A percentile compares a stretch with the other conserved stretches of the same genome.
Conservation (phyloP, 2,888 invertebrate genomes). For the Lacanobia wlatinum region DNA sequence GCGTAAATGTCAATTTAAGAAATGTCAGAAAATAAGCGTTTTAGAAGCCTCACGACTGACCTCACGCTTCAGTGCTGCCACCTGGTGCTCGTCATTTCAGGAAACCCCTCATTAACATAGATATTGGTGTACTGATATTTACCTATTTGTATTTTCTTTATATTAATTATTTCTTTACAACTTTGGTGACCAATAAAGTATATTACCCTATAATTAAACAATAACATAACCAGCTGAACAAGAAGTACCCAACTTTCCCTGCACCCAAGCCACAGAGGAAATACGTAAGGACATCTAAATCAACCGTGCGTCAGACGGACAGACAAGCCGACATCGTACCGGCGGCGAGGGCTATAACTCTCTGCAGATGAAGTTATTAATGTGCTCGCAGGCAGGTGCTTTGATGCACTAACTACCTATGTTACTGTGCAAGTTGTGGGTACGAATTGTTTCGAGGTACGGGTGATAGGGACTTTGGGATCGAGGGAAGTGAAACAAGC, state of each 20-base stretch:
- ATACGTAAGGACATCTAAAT: constrained; percentile 81
- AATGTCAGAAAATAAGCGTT: too few species aligned
- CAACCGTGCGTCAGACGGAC: constrained; percentile 77
- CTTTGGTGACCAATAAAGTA: too few species aligned
- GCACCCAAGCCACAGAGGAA: constrained; percentile 66
- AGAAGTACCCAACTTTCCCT: constrained; percentile 34
- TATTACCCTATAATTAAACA: not conserved
- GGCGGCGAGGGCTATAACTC: constrained; percentile 75
- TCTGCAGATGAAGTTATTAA: constrained; percentile 83
- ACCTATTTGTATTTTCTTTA: too few species aligned
- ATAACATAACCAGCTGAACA: constrained; percentile 11
- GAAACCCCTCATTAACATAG: too few species aligned
- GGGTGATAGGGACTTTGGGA: not conserved
- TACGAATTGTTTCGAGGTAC: constrained; percentile 3
- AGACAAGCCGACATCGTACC: constrained; percentile 74
- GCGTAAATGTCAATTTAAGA: too few species aligned
- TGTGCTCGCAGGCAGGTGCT: constrained; percentile 67
- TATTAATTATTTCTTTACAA: too few species aligned
- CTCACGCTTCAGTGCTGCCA: too few species aligned
- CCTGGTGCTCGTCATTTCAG: too few species aligned
- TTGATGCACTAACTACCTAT: constrained; percentile 58
- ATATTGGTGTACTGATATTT: too few species aligned
- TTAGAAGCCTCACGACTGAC: too few species aligned
- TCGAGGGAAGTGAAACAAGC: not conserved
- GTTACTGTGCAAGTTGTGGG: constrained; percentile 19